phyloP scores from a whole-genome alignment of 1,140 invertebrate species.

The Drosophila mojavensis region DNA sequence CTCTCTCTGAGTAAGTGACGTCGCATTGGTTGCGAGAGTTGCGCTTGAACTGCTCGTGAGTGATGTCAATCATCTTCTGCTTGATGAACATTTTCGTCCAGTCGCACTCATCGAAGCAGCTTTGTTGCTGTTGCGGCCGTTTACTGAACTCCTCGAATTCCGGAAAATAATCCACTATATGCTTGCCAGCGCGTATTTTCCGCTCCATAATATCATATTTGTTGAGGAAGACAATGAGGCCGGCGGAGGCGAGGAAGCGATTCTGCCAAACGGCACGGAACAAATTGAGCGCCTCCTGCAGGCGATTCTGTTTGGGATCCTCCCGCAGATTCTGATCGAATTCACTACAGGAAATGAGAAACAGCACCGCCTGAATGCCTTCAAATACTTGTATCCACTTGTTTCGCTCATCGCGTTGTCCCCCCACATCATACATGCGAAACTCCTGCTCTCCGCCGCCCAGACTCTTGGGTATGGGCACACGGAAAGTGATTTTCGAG shows the following conservation, averaged over 20 bases:
- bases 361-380: slow-evolving; percentile 91
- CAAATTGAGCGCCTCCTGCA: slow-evolving; percentile 89
- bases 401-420: slow-evolving; percentile 92
- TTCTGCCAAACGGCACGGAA: slow-evolving; percentile 92
- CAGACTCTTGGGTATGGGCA: slow-evolving; percentile 88
- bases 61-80: slow-evolving; percentile 86
- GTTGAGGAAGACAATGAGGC: slow-evolving; percentile 92
- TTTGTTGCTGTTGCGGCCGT: slow-evolving; percentile 83
- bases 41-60: slow-evolving; percentile 75
- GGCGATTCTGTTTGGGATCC: slow-evolving; percentile 88
- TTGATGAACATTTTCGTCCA: slow-evolving; percentile 88
- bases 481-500: slow-evolving; percentile 89
- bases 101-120: slow-evolving; percentile 86
- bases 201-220: slow-evolving; percentile 91
- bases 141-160: slow-evolving; percentile 86
- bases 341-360: slow-evolving; percentile 90
- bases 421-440: slow-evolving; percentile 92
- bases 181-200: slow-evolving; percentile 88
- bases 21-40: slow-evolving; percentile 74
- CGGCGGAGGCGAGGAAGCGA: slow-evolving; percentile 89
- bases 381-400: slow-evolving; percentile 95
- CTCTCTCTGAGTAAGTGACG: slow-evolving; percentile 74
- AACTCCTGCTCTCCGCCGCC: slow-evolving; percentile 88
- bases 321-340: slow-evolving; percentile 91
- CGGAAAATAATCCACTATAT: slow-evolving; percentile 88